Conservation (phyloP, 2,888 invertebrate species). For the Polyommatus icarus region DNA sequence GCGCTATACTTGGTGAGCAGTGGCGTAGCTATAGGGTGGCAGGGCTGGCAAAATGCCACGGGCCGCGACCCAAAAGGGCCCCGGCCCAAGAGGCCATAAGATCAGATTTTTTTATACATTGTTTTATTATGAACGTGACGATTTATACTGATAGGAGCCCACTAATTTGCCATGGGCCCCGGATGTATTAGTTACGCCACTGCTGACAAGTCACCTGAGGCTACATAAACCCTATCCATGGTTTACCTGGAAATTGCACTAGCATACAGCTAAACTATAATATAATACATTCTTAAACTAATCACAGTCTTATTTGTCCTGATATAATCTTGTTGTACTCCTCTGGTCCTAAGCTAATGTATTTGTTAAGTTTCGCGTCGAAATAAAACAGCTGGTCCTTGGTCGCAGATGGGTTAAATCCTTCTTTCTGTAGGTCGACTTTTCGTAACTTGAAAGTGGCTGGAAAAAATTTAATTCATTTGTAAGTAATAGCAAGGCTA, state of each 20-base stretch:
- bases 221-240: not conserved
- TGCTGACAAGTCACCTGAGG: too few relatives aligned
- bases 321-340: slow-evolving; percentile 87
- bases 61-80: too few relatives aligned
- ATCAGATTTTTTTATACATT: too few relatives aligned
- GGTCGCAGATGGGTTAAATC: slow-evolving; percentile 87
- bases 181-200: too few relatives aligned
- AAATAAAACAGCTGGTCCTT: slow-evolving; percentile 91
- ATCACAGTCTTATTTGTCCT: slow-evolving; percentile 88
- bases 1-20: too few relatives aligned
- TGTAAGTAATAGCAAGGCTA: slow-evolving; percentile 37
- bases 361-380: slow-evolving; percentile 84
- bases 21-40: too few relatives aligned
- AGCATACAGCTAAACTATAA: not conserved
- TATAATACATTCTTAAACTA: slow-evolving; percentile 32
- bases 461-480: slow-evolving; percentile 59
- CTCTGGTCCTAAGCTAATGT: slow-evolving; percentile 85
- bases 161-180: too few relatives aligned
- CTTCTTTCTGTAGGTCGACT: slow-evolving; percentile 93
- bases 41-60: too few relatives aligned
- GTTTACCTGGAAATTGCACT: not conserved
- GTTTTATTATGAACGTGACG: too few relatives aligned
- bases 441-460: slow-evolving; percentile 99
- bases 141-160: too few relatives aligned
- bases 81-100: too few relatives aligned